phyloP scores from a whole-genome alignment of 2,888 invertebrate species.

The Dynastes hyllus region DNA sequence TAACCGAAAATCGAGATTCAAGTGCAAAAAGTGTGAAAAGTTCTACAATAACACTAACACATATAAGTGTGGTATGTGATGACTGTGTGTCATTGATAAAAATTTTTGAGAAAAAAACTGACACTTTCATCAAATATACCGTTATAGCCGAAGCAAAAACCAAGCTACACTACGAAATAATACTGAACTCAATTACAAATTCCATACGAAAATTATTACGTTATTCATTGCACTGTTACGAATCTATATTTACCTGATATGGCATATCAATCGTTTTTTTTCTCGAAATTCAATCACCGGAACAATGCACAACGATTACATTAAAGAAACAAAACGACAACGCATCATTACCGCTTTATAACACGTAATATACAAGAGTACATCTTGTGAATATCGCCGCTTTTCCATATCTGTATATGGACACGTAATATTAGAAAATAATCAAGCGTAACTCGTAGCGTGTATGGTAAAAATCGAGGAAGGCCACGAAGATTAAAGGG shows the following conservation, averaged over 20 bases:
- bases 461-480: slow-evolving; percentile 19
- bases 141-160: not conserved
- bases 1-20: too few relatives aligned
- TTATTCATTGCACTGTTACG: not conserved
- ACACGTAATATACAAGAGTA: not conserved
- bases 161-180: not conserved
- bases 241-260: slow-evolving; percentile 13
- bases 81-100: too few relatives aligned
- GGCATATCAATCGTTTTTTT: slow-evolving; percentile 9
- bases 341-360: slow-evolving; percentile 11
- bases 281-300: slow-evolving; percentile 8
- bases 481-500: slow-evolving; percentile 37
- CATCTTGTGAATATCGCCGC: not conserved
- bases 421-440: slow-evolving; percentile 43
- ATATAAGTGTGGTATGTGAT: too few relatives aligned
- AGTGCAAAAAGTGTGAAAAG: too few relatives aligned
- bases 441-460: slow-evolving; percentile 40
- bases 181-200: not conserved
- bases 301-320: slow-evolving; percentile 14
- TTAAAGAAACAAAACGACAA: not conserved
- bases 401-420: slow-evolving; percentile 40
- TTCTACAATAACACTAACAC: too few relatives aligned
- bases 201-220: not conserved
- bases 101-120: too few relatives aligned
- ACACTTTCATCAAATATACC: too few relatives aligned